phyloP scores from a whole-genome alignment of 2,113 vertebrate species.

The Nesogale talazaci region DNA sequence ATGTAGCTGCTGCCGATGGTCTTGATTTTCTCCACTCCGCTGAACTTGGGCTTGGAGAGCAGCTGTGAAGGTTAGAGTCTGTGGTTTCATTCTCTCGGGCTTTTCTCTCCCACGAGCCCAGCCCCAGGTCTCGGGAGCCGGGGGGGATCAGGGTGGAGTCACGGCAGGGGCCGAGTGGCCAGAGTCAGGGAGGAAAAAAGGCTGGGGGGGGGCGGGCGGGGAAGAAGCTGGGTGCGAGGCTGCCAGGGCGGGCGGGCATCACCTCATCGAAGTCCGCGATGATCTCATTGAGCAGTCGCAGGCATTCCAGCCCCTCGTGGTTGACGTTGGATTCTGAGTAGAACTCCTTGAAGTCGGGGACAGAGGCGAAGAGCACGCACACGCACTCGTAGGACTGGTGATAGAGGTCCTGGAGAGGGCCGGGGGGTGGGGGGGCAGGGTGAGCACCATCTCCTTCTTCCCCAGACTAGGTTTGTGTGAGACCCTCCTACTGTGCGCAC shows the following conservation, averaged over 20 bases:
- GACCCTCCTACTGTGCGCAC: background rate
- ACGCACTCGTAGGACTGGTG: slow-evolving; percentile 92
- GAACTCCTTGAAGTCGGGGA: slow-evolving; percentile 95
- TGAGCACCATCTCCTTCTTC: background rate
- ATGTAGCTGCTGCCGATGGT: slow-evolving; percentile 95
- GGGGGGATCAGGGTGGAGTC: background rate
- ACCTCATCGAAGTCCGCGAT: slow-evolving; percentile 96
- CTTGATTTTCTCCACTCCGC: slow-evolving; percentile 94
- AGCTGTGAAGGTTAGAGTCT: slow-evolving; percentile 83
- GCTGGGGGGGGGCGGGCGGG: background rate
- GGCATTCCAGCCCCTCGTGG: slow-evolving; percentile 91
- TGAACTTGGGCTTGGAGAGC: slow-evolving; percentile 93
- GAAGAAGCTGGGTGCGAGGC: background rate
- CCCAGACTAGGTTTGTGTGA: no score
- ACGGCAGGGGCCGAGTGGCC: background rate
- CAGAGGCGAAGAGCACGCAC: slow-evolving; percentile 94
- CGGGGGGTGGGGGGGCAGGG: background rate
- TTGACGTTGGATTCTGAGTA: slow-evolving; percentile 92
- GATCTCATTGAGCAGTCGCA: slow-evolving; percentile 94
- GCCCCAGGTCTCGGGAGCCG: slow-evolving; percentile 11
- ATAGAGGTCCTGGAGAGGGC: slow-evolving; percentile 90
- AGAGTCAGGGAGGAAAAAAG: no score
- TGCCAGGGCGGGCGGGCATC: background rate
- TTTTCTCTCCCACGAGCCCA: slow-evolving; percentile 16
- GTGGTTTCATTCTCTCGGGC: background rate